phyloP scores from a whole-genome alignment of 2,113 vertebrate species.

The Limanda limanda region DNA sequence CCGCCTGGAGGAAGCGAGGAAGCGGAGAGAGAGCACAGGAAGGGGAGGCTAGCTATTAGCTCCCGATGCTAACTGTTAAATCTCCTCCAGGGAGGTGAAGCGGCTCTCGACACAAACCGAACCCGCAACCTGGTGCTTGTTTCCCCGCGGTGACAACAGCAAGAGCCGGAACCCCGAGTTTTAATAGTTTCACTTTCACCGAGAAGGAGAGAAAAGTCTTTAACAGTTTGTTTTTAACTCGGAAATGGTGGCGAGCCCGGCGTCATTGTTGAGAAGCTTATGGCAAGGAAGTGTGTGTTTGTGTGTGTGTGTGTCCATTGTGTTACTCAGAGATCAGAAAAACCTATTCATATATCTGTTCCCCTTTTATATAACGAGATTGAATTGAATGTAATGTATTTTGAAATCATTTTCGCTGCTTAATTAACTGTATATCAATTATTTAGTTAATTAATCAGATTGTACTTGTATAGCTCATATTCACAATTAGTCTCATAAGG shows the following conservation, averaged over 20 bases:
- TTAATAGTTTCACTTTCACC: fast-evolving
- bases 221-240: neutral
- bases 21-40: neutral
- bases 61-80: constrained; percentile 47
- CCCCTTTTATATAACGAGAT: no score
- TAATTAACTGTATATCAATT: no score
- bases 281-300: constrained; percentile 41
- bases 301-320: neutral
- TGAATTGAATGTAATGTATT: no score
- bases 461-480: no score
- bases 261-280: constrained; percentile 58
- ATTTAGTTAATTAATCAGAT: no score
- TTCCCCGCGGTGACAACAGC: no score
- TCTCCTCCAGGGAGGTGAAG: constrained; percentile 9
- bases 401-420: no score
- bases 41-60: constrained; percentile 63
- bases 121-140: neutral
- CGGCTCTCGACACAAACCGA: neutral
- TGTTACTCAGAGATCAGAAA: neutral
- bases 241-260: constrained; percentile 32
- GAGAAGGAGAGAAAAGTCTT: neutral
- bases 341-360: neutral
- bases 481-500: no score
- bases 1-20: neutral
- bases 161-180: fast-evolving